Base-by-base conservation (phyloP, 2,888 invertebrate genomes). In the Acanthococcus lagerstroemiae region DNA sequence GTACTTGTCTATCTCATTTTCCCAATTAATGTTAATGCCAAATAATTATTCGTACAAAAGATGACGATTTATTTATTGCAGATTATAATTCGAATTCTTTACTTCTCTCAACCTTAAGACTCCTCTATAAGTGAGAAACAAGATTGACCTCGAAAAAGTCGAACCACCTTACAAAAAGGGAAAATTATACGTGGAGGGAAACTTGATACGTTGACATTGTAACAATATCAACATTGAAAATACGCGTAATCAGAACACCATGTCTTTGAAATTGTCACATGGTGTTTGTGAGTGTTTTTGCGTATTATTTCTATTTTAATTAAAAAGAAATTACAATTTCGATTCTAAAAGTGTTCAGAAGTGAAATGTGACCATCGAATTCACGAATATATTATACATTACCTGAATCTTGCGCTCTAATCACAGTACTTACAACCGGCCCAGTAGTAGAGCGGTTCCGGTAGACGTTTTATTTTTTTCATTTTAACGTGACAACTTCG, bases 241-340 rank as follows among this genome's bases (percentile, higher is more conserved):
- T 30, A 52, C 15, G 19, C 21, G 54, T 50, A 63, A 52, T 52
- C 63, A 63, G 54, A 54, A 52, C 37, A 50, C 48, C 27, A 61
- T 54, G 63, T 54, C 63, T 63, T 63, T 22, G 48, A 50, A 37
- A 48, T 63, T 66, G 66, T 66, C 66, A 66, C 66, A 66, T 66
- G 66, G 66, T 46, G 66, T 46, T 45, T 56, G 45, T 56, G 48
- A 12, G 55, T 55, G 55, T 66, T 66, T 66, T 66, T 66, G 66
- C 66, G 66, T 66, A 26, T 66, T 46, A 66, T 56, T 65, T 65
- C 30, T 22, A 52, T 55, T 65, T 54, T 22, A 27, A 25, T 22
- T 21, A 37, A 22, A 22, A 6, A n/a, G n/a, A n/a, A n/a, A n/a
- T n/a, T 22, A 12, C 24, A 21, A 52, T 21, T 17, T 15, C 24